Evolutionary conservation across 2,888 invertebrate species (phyloP), one percentile per base, ranked within the genome.

Genomic region (Smittia sp.): DNA sequence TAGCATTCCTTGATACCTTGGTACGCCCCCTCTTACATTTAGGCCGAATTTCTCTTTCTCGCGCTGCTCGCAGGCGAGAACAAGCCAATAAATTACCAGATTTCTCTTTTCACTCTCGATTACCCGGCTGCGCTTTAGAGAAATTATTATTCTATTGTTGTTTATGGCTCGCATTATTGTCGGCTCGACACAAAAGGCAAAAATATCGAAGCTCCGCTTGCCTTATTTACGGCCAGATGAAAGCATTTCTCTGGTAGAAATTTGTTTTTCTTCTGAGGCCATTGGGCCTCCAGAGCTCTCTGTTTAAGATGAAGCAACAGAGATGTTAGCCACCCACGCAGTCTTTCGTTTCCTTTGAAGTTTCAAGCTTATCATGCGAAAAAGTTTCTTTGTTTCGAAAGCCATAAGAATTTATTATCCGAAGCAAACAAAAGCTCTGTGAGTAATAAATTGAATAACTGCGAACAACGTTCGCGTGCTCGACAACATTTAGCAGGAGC

Each of bases 81-180:
- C 15, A 24, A 63, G 25, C 63, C 22, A 63, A 27, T 63, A 63
- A 63, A 63, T 63, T 63, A 7, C 27, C 25, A 25, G 63, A 63
- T 58, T 58, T 46, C 46, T 13, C 58, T 58, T 58, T 63, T 63
- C 15, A 58, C 22, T 27, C 63, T 27, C 63, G 63, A 63, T 63
- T 63, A 63, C 63, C 62, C 63, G 63, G 4, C 22, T 63, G n/a
- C 63, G 25, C 7, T n/a, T 58, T 20, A 22, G 27, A 58, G 22
- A 22, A 63, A 63, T 63, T 63, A 63, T 63, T 63, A 63, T 63
- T 63, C 58, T 15, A 63, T 63, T 63, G 63, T 63, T 63, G 25
- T 63, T 63, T 63, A 25, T 27, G 63, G 63, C 9, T 27, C 15
- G 2, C 32, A 32, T 32, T 32, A 46, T 15, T 46, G 46, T 15